These are phyloP conservation scores for Brachionus rotundiformis DNA, from an alignment of 1,140 invertebrate species.

Conservation along the genomic window DNA sequence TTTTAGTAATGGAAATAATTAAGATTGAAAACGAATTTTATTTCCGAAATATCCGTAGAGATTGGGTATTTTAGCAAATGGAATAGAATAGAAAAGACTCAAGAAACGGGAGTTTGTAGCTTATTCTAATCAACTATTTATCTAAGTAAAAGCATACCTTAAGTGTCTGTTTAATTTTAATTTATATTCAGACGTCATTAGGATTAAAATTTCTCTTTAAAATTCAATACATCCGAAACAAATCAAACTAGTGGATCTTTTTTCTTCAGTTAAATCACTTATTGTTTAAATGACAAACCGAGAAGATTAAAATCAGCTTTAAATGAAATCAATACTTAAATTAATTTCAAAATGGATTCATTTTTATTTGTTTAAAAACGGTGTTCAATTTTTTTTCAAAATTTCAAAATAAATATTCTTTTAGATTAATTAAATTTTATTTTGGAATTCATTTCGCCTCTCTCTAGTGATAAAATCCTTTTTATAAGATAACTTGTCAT, in stretches of 20 bases:
- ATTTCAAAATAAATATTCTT: slow-evolving; percentile 4
- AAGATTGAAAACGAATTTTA: neutral
- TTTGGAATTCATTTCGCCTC: neutral
- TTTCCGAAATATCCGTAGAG: neutral
- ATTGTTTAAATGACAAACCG: neutral
- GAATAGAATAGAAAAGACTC: neutral
- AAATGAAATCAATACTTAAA: slow-evolving; percentile 16
- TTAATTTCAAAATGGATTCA: slow-evolving; percentile 9
- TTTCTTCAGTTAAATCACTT: neutral
- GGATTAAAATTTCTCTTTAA: neutral
- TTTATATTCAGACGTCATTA: slow-evolving; percentile 10
- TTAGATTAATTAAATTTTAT: slow-evolving; percentile 34
- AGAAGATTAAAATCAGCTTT: slow-evolving; percentile 31
- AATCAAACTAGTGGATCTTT: slow-evolving; percentile 19
- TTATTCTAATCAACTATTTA: neutral
- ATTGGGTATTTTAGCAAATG: neutral
- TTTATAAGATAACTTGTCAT: slow-evolving; percentile 32
- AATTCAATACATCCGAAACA: neutral
- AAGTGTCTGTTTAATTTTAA: slow-evolving; percentile 5
- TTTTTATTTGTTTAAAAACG: neutral
- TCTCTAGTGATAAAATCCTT: neutral
- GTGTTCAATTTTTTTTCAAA: neutral
- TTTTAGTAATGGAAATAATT: neutral
- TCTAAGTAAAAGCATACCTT: slow-evolving; percentile 20
- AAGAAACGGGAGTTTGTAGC: neutral